phyloP scores from a whole-genome alignment of 2,888 invertebrate species.

The Xestia ashworthii region DNA sequence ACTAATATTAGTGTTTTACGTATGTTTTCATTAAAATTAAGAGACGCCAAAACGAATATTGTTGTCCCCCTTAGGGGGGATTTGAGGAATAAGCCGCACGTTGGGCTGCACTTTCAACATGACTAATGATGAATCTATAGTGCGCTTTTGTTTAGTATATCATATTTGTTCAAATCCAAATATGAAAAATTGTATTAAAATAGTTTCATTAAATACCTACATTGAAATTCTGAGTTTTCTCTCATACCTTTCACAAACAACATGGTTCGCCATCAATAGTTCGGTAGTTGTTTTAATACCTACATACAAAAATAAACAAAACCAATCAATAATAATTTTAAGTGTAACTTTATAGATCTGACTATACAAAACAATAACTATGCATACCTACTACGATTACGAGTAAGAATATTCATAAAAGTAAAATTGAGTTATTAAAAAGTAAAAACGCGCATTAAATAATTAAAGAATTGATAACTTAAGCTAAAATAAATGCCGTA shows the following conservation, averaged over 20 bases:
- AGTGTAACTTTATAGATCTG: not conserved
- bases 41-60: too few species aligned
- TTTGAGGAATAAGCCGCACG: too few species aligned
- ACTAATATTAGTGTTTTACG: not conserved
- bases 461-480: constrained; percentile 31
- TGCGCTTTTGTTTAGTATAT: not conserved
- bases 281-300: not conserved
- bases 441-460: constrained; percentile 13
- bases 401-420: constrained; percentile 5
- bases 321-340: not conserved
- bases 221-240: not conserved
- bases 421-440: not conserved
- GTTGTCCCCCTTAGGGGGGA: too few species aligned
- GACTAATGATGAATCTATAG: not conserved
- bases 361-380: not conserved
- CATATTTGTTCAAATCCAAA: too few species aligned
- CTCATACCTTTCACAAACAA: not conserved
- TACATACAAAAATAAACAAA: not conserved
- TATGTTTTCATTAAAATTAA: not conserved
- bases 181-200: not conserved
- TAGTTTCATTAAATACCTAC: not conserved
- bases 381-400: not conserved
- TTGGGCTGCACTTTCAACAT: not conserved
- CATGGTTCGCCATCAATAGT: not conserved
- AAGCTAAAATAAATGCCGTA: constrained; percentile 50